Evolutionary conservation across 2,113 vertebrate genomes (phyloP).

Genomic region (Lethenteron reissneri): DNA sequence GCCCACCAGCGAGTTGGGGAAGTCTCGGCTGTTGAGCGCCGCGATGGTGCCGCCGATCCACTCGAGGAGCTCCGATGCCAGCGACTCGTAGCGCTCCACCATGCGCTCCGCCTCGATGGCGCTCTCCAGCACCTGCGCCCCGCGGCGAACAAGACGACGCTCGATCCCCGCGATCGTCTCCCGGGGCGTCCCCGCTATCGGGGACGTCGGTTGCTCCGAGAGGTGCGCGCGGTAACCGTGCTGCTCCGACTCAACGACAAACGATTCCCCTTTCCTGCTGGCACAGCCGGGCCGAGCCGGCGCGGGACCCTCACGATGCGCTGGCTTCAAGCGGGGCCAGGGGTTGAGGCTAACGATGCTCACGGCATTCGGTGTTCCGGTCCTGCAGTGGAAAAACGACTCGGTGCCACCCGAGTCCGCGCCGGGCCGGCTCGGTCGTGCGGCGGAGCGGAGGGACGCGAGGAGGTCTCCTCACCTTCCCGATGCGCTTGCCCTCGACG

Average conservation of each 20-base stretch:
- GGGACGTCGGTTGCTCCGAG: not conserved
- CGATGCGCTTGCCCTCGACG: conserved; percentile 77
- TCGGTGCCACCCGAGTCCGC: no score
- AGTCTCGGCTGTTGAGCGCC: conserved; percentile 72
- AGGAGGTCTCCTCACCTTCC: conserved; percentile 37
- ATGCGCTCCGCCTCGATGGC: conserved; percentile 55
- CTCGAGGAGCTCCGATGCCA: conserved; percentile 54
- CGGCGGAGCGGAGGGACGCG: no score
- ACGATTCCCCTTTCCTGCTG: not conserved
- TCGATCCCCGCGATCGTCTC: not conserved
- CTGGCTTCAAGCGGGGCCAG: no score
- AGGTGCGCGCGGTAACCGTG: not conserved
- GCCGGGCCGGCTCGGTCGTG: no score
- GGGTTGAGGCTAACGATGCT: no score
- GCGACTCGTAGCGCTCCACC: conserved; percentile 38
- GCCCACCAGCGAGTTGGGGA: conserved; percentile 64
- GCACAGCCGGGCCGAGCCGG: not conserved
- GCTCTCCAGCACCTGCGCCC: conserved; percentile 55
- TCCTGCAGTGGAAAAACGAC: no score
- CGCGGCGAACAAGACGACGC: no score
- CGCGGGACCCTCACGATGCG: not conserved
- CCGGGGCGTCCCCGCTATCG: not conserved
- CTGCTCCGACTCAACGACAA: not conserved
- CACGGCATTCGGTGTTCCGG: no score
- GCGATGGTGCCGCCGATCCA: conserved; percentile 68